Conservation (phyloP, 2,888 invertebrate genomes). For the Trypoxylon attenuatum region DNA sequence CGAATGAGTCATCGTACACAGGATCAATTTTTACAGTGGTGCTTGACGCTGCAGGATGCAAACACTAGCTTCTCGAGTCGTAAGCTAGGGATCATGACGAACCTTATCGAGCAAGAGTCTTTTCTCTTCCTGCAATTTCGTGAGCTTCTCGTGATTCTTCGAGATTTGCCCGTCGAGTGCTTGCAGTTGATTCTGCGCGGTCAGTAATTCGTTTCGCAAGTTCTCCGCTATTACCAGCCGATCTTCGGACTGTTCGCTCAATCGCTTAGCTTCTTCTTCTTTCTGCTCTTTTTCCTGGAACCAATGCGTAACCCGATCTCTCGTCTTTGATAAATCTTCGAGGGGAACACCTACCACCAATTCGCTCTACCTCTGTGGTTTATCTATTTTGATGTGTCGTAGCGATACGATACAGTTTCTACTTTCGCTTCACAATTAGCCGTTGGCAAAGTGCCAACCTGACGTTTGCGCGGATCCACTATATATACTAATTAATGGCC, state of each 20-base stretch:
- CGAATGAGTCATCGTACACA: conserved; percentile 43
- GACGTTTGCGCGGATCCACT: conserved; percentile 11
- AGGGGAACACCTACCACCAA: neutral
- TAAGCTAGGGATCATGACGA: neutral
- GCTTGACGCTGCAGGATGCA: neutral
- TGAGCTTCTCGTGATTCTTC: conserved; percentile 69
- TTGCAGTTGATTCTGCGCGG: conserved; percentile 58
- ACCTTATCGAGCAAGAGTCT: conserved; percentile 69
- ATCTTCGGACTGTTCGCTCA: conserved; percentile 58
- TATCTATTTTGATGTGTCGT: conserved; percentile 23
- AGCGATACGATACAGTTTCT: conserved; percentile 36
- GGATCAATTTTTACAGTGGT: conserved; percentile 34
- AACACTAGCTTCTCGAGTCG: neutral
- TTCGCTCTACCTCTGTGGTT: no score
- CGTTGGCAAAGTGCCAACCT: conserved; percentile 38
- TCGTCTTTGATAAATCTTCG: neutral
- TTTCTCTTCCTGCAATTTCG: conserved; percentile 70
- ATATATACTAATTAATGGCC: conserved; percentile 30
- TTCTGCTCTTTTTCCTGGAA: conserved; percentile 65
- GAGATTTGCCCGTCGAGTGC: conserved; percentile 66
- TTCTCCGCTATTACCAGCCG: conserved; percentile 63
- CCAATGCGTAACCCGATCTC: conserved; percentile 6
- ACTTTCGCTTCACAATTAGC: conserved; percentile 52
- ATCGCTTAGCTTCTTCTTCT: conserved; percentile 51
- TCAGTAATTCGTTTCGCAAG: conserved; percentile 65